phyloP scores from a whole-genome alignment of 2,888 invertebrate species.

The Scaptomyza cyrtandrae region DNA sequence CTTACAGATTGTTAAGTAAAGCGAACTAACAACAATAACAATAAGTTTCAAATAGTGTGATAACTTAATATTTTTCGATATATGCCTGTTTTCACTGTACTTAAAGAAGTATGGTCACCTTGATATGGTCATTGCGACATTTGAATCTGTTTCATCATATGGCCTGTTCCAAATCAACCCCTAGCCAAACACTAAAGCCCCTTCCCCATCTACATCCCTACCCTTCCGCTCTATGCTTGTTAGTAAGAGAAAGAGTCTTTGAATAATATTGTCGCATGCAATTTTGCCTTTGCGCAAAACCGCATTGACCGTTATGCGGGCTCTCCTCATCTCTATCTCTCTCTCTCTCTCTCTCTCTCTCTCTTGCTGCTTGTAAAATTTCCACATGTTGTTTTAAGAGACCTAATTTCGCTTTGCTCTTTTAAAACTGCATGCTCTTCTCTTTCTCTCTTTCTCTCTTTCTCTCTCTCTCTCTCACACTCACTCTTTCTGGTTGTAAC shows the following conservation, averaged over 20 bases:
- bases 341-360: neutral
- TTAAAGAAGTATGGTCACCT: constrained; percentile 48
- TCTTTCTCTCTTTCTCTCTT: constrained; percentile 4
- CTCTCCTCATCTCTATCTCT: constrained; percentile 1
- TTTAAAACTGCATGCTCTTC: constrained; percentile 19
- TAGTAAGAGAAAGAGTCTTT: neutral
- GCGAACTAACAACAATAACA: too few species aligned
- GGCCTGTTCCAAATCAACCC: constrained; percentile 49
- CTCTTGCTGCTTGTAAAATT: constrained; percentile 34
- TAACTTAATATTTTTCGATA: too few species aligned
- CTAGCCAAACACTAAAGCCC: neutral
- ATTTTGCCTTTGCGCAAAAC: constrained; percentile 21
- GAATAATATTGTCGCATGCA: constrained; percentile 56
- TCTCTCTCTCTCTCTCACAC: constrained; percentile 1
- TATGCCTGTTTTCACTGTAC: constrained; percentile 21
- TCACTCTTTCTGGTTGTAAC: constrained; percentile 31
- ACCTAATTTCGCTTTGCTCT: constrained; percentile 28
- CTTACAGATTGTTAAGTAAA: too few species aligned
- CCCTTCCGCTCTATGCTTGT: neutral
- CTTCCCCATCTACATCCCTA: neutral
- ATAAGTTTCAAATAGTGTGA: too few species aligned
- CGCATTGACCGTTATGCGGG: constrained; percentile 58
- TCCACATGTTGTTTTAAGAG: constrained; percentile 47
- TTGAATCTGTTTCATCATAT: constrained; percentile 19
- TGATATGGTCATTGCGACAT: constrained; percentile 4